Evolutionary conservation across 2,113 vertebrate species (phyloP).

Genomic region (Petroica traversi): DNA sequence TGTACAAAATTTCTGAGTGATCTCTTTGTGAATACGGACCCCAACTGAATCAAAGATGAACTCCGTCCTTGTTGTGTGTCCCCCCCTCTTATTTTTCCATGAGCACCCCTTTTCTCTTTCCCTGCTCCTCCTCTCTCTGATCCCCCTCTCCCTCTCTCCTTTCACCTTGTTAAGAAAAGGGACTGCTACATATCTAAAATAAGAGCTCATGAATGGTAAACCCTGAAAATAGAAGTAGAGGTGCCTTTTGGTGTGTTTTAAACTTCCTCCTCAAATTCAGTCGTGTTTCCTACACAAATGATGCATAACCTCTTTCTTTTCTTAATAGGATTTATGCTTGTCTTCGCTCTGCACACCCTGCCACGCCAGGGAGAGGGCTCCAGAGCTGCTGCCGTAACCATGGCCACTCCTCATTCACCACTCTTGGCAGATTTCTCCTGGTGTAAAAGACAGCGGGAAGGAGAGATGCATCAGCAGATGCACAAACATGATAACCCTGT

Average conservation of each 20-base stretch:
- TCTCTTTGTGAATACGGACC: constrained; percentile 61
- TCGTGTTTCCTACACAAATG: constrained; percentile 7
- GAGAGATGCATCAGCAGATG: not conserved
- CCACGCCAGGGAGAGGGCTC: constrained; percentile 31
- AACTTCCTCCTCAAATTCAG: constrained; percentile 34
- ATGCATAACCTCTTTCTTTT: constrained; percentile 35
- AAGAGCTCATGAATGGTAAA: not conserved
- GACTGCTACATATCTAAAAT: not conserved
- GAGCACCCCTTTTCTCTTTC: not conserved
- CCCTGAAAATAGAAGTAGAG: not conserved
- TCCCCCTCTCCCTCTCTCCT: not conserved
- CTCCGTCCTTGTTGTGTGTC: not conserved
- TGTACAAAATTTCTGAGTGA: constrained; percentile 58
- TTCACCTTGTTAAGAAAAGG: constrained; percentile 43
- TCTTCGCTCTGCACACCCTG: not conserved
- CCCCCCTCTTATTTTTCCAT: not conserved
- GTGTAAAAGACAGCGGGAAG: not conserved
- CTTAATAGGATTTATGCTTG: constrained; percentile 71
- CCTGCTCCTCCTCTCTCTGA: not conserved
- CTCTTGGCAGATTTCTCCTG: constrained; percentile 22
- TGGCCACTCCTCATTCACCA: constrained; percentile 42
- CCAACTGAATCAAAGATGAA: constrained; percentile 58
- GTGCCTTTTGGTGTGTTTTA: not conserved
- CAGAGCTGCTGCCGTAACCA: constrained; percentile 59
- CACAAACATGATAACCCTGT: not conserved